Evolutionary conservation across 2,113 vertebrate genomes (phyloP).

Genomic region (Indicator maculatus): DNA sequence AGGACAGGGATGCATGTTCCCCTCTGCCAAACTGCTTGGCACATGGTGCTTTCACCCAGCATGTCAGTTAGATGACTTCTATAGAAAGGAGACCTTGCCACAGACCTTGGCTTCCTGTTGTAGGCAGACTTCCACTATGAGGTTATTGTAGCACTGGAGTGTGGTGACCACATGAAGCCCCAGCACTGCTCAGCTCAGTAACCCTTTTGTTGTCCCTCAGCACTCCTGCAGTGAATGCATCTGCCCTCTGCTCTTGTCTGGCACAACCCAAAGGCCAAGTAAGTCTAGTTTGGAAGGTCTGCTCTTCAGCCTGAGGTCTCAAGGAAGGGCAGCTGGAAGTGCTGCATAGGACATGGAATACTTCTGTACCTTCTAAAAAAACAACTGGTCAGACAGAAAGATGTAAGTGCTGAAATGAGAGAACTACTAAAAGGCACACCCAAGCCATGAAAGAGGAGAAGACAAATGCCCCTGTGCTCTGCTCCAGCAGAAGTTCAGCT

Average conservation of each 20-base stretch:
- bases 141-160: neutral
- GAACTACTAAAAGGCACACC: neutral
- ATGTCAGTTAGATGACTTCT: neutral
- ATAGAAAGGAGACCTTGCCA: neutral
- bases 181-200: neutral
- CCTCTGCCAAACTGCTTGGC: neutral
- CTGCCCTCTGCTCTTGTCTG: neutral
- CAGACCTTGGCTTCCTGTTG: slow-evolving; percentile 17
- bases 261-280: neutral
- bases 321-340: neutral
- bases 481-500: neutral
- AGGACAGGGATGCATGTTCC: neutral
- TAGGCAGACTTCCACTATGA: neutral
- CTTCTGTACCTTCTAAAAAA: neutral
- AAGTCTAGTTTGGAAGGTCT: neutral
- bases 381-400: neutral
- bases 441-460: neutral
- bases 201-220: neutral
- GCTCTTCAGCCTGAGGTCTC: neutral
- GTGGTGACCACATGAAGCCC: neutral
- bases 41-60: neutral
- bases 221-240: neutral
- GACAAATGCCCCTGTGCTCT: neutral
- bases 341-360: neutral
- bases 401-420: neutral